Evolutionary conservation across 2,113 vertebrate species (phyloP), one percentile per base, ranked within the genome.

Genomic region (Mustela lutreola): DNA sequence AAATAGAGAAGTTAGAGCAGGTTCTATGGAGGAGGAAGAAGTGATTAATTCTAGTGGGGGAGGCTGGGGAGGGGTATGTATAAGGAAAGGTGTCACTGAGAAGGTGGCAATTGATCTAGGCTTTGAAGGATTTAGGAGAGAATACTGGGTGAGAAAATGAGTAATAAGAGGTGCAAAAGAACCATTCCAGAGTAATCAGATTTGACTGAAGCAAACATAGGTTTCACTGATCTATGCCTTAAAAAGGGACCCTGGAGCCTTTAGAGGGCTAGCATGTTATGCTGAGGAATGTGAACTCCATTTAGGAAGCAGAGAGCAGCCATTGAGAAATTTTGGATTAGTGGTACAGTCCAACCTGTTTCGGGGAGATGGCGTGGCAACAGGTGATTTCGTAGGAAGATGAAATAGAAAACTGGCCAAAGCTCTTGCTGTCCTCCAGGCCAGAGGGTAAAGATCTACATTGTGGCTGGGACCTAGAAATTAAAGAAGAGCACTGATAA

Each of bases 91-190:
- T 84, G 56, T 78, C 45, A 85, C 39, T 16, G 36, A 83, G 65
- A 60, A 71, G 56, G 50, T 92, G 65, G 70, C 89, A 86, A 7
- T 50, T 94, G 84, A 97, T 80, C 53, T 31, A 67, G 94, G 10
- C 42, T 48, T 90, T 81, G 76, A 78, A 87, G 50, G 79, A 45
- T 70, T 78, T 80, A 82, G 45, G 21, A 48, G 39, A 36, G 70
- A 42, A 56, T 89, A 31, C 9, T 33, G 11, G 62, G 28, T 89
- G 90, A 88, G 92, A 73, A 83, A 92, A 65, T 62, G 75, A 95
- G 83, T 62, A 85, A 19, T n/a, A 73, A 70, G 33, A 84, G 60
- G 8, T 50, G 24, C 24, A 14, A 71, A 86, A 80, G 60, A 67
- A 58, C 28, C 24, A 24, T 48, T 84, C 33, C 42, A 33, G 53